Evolutionary conservation across 1,140 invertebrate genomes (phyloP).

Genomic region (Lithobius niger): DNA sequence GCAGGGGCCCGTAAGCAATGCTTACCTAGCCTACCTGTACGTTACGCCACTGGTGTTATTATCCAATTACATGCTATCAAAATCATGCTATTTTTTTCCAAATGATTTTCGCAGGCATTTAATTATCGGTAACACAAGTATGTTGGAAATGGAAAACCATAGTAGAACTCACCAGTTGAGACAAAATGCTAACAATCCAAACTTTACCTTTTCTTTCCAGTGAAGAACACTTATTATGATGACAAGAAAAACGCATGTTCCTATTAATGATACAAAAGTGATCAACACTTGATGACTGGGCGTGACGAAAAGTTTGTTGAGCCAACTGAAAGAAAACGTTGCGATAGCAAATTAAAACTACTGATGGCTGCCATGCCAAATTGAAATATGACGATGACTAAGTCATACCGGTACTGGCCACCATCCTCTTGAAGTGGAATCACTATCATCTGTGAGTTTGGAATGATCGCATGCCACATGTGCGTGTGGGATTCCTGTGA

Average conservation of each 20-base stretch:
- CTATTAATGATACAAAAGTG: constrained; percentile 76
- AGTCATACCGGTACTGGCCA: background rate
- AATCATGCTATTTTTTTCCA: too few relatives aligned
- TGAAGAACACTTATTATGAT: constrained; percentile 75
- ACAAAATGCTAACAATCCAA: too few relatives aligned
- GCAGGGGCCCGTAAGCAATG: too few relatives aligned
- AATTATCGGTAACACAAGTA: too few relatives aligned
- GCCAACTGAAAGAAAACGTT: constrained; percentile 47
- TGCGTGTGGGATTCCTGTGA: constrained; percentile 14
- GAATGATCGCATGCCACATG: constrained; percentile 89
- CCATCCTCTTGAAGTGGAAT: too few relatives aligned
- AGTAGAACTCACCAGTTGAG: too few relatives aligned
- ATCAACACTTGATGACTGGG: constrained; percentile 85
- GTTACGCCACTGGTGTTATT: too few relatives aligned
- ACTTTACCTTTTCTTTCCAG: constrained; percentile 65
- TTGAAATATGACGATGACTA: background rate
- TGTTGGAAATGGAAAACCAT: too few relatives aligned
- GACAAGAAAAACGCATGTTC: constrained; percentile 71
- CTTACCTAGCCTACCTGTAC: too few relatives aligned
- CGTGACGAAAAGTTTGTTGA: constrained; percentile 85
- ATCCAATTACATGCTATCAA: too few relatives aligned
- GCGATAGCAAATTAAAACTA: constrained; percentile 16
- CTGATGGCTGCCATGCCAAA: too few relatives aligned
- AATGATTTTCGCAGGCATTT: too few relatives aligned
- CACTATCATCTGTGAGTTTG: constrained; percentile 92